Evolutionary conservation across 2,888 invertebrate species (phyloP), one percentile per base, ranked within the genome.

Genomic region (Lochmaea capreae): DNA sequence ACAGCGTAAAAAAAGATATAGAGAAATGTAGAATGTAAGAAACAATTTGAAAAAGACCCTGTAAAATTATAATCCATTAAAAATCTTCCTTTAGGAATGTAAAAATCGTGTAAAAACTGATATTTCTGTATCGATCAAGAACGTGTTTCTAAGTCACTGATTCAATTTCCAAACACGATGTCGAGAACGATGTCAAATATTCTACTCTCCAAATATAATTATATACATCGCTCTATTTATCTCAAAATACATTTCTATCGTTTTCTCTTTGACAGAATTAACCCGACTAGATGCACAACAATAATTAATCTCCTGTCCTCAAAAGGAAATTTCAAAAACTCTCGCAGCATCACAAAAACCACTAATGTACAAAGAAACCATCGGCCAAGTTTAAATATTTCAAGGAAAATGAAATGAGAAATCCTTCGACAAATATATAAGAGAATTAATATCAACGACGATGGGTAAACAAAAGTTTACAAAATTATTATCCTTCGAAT

Each of bases 361-460:
- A 67, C 59, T 67, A 59, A 67, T 46, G 39, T n/a, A 67, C 46
- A 66, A 67, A 58, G 67, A 43, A 67, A 58, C 39, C 43, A 26
- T 67, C 57, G 16, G 57, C 16, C 5, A 33, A 16, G 49, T 67
- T 67, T 59, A 46, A 59, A 67, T 67, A 67, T 67, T n/a, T 67
- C 59, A 67, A 58, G 46, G 63, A 61, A 54, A 63, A 70, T 49
- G 57, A 70, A 70, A 70, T 63, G 63, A 61, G 63, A 70, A 63
- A 57, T 18, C 43, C 22, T 43, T 59, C 39, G 54, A 42, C 63
- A 70, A 70, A 70, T 63, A 70, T 63, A 70, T 52, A 63, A 70
- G 62, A 33, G 70, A 70, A 70, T 70, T 70, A 70, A 70, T 70
- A 52, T 62, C 63, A 54, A 9, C 52, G 62, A 63, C 62, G 43